A percentile compares a stretch with the other conserved stretches of the same genome.
phyloP scores from a whole-genome alignment of 64 coral and sea anemone genomes.

The Porites australiensis region DNA sequence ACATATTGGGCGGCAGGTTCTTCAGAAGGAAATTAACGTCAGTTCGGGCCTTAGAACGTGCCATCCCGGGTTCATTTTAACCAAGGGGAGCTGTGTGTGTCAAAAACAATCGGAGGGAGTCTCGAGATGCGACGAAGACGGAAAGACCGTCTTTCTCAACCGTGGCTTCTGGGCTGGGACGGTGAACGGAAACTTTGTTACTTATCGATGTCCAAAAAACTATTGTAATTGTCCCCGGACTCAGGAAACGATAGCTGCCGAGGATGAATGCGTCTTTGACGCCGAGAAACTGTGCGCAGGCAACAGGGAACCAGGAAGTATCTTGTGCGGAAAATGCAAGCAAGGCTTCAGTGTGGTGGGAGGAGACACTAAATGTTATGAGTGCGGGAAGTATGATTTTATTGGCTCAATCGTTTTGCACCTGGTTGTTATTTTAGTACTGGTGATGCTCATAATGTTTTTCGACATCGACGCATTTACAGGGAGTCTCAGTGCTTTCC shows the following conservation, averaged over 20 bases:
- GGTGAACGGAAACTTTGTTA: slow-evolving; percentile 5
- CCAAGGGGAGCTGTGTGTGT: slow-evolving; percentile 34
- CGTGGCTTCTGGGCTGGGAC: slow-evolving; percentile 46
- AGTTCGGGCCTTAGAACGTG: background rate
- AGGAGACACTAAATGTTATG: background rate
- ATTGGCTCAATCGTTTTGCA: background rate
- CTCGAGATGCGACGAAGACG: slow-evolving; percentile 40
- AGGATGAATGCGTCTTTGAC: slow-evolving; percentile 40
- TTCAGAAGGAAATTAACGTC: background rate
- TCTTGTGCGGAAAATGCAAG: slow-evolving; percentile 75
- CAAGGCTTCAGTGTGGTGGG: slow-evolving; percentile 35
- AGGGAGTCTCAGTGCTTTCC: slow-evolving; percentile 59
- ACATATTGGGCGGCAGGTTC: slow-evolving; percentile 33
- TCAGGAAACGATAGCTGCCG: background rate
- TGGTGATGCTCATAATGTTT: slow-evolving; percentile 53
- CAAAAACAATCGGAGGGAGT: background rate
- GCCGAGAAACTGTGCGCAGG: slow-evolving; percentile 45
- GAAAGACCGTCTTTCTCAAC: slow-evolving; percentile 57
- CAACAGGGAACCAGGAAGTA: slow-evolving; percentile 54
- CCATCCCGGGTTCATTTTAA: slow-evolving; percentile 48
- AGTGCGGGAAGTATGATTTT: background rate
- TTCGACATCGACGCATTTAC: slow-evolving; percentile 73
- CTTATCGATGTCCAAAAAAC: slow-evolving; percentile 10
- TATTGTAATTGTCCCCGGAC: slow-evolving; percentile 32
- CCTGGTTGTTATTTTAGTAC: background rate